Evolutionary conservation across 2,113 vertebrate genomes (phyloP), one percentile per base, ranked within the genome.

Genomic region (Melanostigma gelatinosum): DNA sequence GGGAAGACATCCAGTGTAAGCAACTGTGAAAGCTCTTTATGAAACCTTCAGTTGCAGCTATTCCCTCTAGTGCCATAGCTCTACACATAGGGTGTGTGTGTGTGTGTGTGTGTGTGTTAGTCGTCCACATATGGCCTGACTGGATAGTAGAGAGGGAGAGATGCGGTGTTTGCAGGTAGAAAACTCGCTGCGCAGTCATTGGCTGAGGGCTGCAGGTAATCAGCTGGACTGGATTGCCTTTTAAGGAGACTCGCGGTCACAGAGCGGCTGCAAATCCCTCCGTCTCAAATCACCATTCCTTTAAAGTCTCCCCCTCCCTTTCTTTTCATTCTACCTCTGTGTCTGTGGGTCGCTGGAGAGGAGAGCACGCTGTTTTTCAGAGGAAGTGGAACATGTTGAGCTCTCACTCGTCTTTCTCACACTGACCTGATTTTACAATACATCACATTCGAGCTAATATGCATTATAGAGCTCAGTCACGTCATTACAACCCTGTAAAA

Each of bases 141-240:
- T 62, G 29, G 29, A 46, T n/a, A 64, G 50, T 12, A 38, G 34
- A 44, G 0, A 12, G 6, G 29, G 5, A 29, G 64, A 77, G 71
- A 67, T 57, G 36, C 74, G 4, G 40, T 6, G 29, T 52, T 76
- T 54, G 20, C 63, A 86, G 84, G 79, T 80, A 24, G 60, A 70
- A 65, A n/a, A 85, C 20, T 46, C 3, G 10, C 81, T 62, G 58
- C 62, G 1, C 24, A 1, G 63, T 74, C 18, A 92, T 90, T 91
- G 86, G 91, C 77, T 38, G 74, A 71, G 52, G 20, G 22, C 44
- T 46, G 32, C 85, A 89, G 87, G 85, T 90, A 83, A 86, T 85
- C 62, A 54, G 84, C 79, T 83, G 67, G 32, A 75, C 74, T 64
- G 46, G 54, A 65, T 84, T 70, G 10, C 87, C 87, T 91, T 91